Evolutionary conservation across 2,888 invertebrate genomes (phyloP), one percentile per base, ranked within the genome.

Genomic region (Campoplex capitator): DNA sequence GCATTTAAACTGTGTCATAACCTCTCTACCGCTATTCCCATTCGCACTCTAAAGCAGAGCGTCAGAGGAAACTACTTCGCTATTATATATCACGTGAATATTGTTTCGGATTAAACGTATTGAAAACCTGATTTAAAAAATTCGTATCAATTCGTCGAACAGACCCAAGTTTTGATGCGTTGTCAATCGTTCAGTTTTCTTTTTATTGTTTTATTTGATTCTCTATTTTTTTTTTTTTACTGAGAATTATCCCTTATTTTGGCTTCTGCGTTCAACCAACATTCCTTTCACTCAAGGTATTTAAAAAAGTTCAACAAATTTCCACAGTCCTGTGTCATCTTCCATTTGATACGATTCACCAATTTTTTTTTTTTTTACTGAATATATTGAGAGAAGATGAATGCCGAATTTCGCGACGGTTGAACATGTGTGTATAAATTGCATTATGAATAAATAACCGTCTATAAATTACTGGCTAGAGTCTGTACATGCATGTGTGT

Each of bases 1-100:
- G 93, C 91, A 92, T 93, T 94, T 93, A 93, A 93, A 92, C 90
- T 89, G 90, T 90, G 89, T 90, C 79, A 85, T 89, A 91, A 62
- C 75, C 68, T 81, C 87, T 62, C 71, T 62, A 3, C 51, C 54
- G 51, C 58, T 68, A 83, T 83, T 73, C 42, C 73, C 73, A 83
- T 80, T n/a, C 67, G n/a, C 56, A 56, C 67, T 51, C 35, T 32
- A 81, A 81, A 23, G 67, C 38, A n/a, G 23, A 51, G 58, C 78
- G 73, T 87, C 83, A 79, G 80, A 87, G 84, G n/a, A 82, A 87
- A 87, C 79, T 75, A 84, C 87, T 70, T 91, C 85, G 88, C 88
- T 7, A 32, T 58, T 32, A 32, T 32, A 32, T 2, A 16, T 62
- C 88, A 88, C 88, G 74, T 77, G 76, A 89, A 90, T 90, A 32